phyloP scores from a whole-genome alignment of 2,888 invertebrate species.

The Tillus elongatus region DNA sequence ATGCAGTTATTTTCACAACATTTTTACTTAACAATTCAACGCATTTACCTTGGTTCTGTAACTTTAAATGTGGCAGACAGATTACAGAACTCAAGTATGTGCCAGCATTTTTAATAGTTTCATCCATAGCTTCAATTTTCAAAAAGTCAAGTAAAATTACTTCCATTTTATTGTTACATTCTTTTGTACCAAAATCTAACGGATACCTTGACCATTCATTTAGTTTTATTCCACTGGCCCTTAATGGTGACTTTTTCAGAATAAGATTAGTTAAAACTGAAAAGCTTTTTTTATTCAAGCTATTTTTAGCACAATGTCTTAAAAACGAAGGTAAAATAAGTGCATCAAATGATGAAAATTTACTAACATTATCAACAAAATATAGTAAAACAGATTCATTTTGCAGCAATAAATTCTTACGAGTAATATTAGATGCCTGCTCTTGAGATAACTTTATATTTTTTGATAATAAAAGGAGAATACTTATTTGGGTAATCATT shows the following conservation, averaged over 20 bases:
- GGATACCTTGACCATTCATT: conserved; percentile 59
- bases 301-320: conserved; percentile 47
- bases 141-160: conserved; percentile 38
- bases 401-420: conserved; percentile 51
- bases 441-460: conserved; percentile 62
- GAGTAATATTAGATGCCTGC: conserved; percentile 58
- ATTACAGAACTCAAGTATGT: conserved; percentile 45
- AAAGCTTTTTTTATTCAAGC: conserved; percentile 49
- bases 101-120: conserved; percentile 39
- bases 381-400: conserved; percentile 51
- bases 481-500: conserved; percentile 49
- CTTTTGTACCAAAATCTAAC: conserved; percentile 47
- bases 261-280: conserved; percentile 58
- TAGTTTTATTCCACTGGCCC: conserved; percentile 50
- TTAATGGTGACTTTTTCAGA: conserved; percentile 55
- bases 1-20: conserved; percentile 22
- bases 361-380: conserved; percentile 56
- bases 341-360: conserved; percentile 62
- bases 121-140: conserved; percentile 36
- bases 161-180: conserved; percentile 39
- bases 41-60: conserved; percentile 14
- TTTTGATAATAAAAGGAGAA: conserved; percentile 50
- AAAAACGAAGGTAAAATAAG: conserved; percentile 61
- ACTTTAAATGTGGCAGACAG: conserved; percentile 48
- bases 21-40: conserved; percentile 28